These are phyloP conservation scores for Leuciscus waleckii DNA, from an alignment of 2,797 vertebrate species.

Conservation along the genomic window DNA sequence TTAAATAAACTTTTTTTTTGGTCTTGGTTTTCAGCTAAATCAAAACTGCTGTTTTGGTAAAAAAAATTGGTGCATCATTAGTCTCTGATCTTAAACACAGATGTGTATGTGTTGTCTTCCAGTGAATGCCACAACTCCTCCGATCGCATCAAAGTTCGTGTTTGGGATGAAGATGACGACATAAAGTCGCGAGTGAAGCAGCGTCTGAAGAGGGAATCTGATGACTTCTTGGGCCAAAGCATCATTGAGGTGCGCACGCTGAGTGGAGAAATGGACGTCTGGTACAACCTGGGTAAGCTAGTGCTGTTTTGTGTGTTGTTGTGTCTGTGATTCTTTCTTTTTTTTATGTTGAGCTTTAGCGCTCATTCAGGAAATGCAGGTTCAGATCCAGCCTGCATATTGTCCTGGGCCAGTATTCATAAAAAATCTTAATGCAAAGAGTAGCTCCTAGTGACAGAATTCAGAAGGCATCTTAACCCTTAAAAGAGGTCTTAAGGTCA, in stretches of 20 bases:
- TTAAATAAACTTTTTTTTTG: too few species aligned
- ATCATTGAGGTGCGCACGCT: constrained; percentile 97
- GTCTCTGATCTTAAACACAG: background rate
- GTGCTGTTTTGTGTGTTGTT: background rate
- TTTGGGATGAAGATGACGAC: constrained; percentile 98
- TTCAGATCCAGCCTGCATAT: background rate
- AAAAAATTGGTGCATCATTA: background rate
- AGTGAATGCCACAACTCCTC: constrained; percentile 99
- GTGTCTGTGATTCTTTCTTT: background rate
- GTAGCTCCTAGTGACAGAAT: too few species aligned
- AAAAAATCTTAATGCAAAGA: too few species aligned
- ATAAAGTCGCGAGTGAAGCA: constrained; percentile 98
- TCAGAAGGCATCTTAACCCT: too few species aligned
- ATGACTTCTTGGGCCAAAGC: constrained; percentile 97
- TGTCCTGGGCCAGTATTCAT: background rate
- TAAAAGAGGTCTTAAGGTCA: too few species aligned
- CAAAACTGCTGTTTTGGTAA: background rate
- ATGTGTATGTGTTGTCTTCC: background rate
- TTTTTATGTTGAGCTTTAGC: background rate
- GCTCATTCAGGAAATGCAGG: background rate
- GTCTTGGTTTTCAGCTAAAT: background rate
- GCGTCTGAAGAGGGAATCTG: constrained; percentile 94
- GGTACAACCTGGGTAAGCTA: constrained; percentile 96
- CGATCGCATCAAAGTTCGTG: constrained; percentile 96
- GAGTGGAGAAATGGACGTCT: constrained; percentile 98